Evolutionary conservation across 2,797 vertebrate species (phyloP).

Genomic region (Periparus ater): DNA sequence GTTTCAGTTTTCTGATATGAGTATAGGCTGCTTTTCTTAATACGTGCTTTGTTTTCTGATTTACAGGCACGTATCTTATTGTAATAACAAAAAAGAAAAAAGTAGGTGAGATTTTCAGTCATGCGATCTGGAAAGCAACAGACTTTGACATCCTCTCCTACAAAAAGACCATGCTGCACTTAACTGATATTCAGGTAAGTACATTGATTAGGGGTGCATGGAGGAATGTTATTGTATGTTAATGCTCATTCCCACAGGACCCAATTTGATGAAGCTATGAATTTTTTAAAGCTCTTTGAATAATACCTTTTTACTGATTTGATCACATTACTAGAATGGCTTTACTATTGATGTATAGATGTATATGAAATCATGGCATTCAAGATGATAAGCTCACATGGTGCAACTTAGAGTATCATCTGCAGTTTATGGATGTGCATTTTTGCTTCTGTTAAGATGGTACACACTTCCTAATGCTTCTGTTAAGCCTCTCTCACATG

Average conservation of each 20-base stretch:
- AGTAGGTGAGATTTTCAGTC: conserved; percentile 90
- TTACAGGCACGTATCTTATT: conserved; percentile 90
- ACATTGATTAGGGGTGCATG: neutral
- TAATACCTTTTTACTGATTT: neutral
- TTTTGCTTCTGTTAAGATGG: neutral
- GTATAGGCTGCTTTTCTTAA: neutral
- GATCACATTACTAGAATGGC: neutral
- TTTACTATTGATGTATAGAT: neutral
- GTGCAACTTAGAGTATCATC: neutral
- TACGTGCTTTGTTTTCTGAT: neutral
- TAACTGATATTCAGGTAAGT: conserved; percentile 92
- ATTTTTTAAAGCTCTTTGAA: neutral
- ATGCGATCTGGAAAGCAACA: conserved; percentile 90
- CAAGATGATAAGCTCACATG: neutral
- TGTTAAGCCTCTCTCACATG: neutral
- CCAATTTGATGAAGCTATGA: neutral
- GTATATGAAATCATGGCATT: neutral
- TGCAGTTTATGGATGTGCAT: neutral
- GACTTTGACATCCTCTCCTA: conserved; percentile 95
- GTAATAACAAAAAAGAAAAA: conserved; percentile 96
- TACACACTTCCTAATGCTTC: neutral
- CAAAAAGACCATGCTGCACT: conserved; percentile 94
- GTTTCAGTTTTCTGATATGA: neutral
- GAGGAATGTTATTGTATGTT: neutral
- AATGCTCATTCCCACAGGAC: neutral